These are phyloP conservation scores for Oenanthe melanoleuca DNA, from an alignment of 2,113 vertebrate species.

Conservation along the genomic window DNA sequence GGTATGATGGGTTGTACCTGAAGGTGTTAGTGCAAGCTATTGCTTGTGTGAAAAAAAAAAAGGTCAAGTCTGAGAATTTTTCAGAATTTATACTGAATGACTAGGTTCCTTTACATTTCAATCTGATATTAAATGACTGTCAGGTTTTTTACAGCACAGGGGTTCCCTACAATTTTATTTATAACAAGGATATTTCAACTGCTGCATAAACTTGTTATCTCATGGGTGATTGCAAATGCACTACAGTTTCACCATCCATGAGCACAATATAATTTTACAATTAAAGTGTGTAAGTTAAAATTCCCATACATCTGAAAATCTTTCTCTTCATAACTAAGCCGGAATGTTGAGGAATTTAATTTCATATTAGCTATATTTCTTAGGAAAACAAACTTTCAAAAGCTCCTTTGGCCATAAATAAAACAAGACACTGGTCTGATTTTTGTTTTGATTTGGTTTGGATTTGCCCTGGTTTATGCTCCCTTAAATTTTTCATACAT, in stretches of 20 bases:
- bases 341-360: not conserved
- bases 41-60: not conserved
- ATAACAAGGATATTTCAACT: slow-evolving; percentile 49
- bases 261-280: not conserved
- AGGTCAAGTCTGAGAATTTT: not conserved
- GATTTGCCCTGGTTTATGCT: not conserved
- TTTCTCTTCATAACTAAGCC: not conserved
- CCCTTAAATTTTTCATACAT: slow-evolving; percentile 15
- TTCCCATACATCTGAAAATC: not conserved
- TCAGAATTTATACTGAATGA: not conserved
- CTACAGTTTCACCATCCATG: not conserved
- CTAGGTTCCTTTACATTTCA: not conserved
- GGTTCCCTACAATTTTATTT: slow-evolving; percentile 4
- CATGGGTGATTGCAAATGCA: not conserved
- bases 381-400: not conserved
- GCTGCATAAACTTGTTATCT: slow-evolving; percentile 4
- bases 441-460: not conserved
- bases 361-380: not conserved
- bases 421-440: not conserved
- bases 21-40: not conserved
- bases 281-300: slow-evolving; percentile 21
- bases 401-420: not conserved
- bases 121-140: not conserved
- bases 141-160: not conserved
- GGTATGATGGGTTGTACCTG: not conserved